Percentiles rank a stretch among this genome's conserved stretches.
phyloP scores from a whole-genome alignment of 2,888 invertebrate species.

The Marronus borbonicus region DNA sequence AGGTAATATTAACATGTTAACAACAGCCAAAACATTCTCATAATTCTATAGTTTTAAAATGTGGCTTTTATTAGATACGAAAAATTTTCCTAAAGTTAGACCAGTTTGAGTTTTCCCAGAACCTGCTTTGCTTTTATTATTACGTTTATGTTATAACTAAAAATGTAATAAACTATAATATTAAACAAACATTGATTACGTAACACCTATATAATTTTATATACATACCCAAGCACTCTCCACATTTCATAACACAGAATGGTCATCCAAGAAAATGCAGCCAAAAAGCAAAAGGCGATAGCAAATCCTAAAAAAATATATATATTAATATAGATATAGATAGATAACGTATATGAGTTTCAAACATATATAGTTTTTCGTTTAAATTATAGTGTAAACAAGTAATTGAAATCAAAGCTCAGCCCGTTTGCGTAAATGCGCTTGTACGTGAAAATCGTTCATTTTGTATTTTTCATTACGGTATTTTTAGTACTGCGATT shows the following conservation, averaged over 20 bases:
- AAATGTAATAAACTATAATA: background rate
- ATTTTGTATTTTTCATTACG: background rate
- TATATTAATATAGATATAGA: background rate
- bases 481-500: constrained; percentile 18
- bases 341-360: background rate
- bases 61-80: too few species aligned
- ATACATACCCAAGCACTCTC: constrained; percentile 56
- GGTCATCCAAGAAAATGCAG: constrained; percentile 55
- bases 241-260: constrained; percentile 56
- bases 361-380: background rate
- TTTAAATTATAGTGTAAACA: background rate
- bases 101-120: too few species aligned
- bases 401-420: background rate
- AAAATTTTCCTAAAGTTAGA: too few species aligned
- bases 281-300: constrained; percentile 50
- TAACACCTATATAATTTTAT: background rate
- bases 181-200: background rate
- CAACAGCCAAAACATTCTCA: too few species aligned
- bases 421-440: background rate
- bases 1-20: too few species aligned
- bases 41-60: too few species aligned
- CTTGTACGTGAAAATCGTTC: background rate
- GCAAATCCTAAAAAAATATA: constrained; percentile 32
- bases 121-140: background rate
- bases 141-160: background rate